Evolutionary conservation across 2,113 vertebrate species (phyloP), one percentile per base, ranked within the genome.

Genomic region (Phrynosoma platyrhinos): DNA sequence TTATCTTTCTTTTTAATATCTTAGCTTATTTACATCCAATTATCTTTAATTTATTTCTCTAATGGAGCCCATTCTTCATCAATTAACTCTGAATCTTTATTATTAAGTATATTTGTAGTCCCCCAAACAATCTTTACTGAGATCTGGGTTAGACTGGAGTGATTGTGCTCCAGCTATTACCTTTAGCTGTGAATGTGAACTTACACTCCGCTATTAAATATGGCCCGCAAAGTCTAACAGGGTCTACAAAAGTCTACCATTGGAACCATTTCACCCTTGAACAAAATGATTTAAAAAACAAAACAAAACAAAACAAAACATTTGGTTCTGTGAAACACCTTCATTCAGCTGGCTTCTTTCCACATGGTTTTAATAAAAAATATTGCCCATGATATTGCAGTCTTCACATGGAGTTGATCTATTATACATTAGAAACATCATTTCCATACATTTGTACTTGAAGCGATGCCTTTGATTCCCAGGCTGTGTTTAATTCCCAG

Each of bases 251-350:
- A 62, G 64, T 75, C 81, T 87, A 0, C 0, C n/a, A 68, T 64
- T 79, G 81, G 86, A 93, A 89, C 76, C 47, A 9, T 23, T 25
- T 81, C 87, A 89, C 91, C 27, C 58, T 83, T 77, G 91, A 89
- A 89, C 27, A 55, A 47, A 91, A 86, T 32, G 8, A 53, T 32
- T 81, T 87, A 47, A 47, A 47, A 47, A 47, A 55, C n/a, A 36
- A 47, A 87, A 7, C 69, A 62, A 1, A 36, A 1, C 36, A 36
- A 36, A 36, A 36, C 36, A 36, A 36, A 36, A 36, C 36, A 40
- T 8, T 91, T 84, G 90, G 87, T 81, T 87, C 32, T 89, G 92
- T 81, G 62, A 40, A 87, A 80, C 2, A 4, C 6, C 20, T 79
- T 6, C 27, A 21, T 52, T 82, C 42, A 58, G 81, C 74, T 69